Conservation (phyloP, 2,888 invertebrate species). For the Drosophila koepferae region DNA sequence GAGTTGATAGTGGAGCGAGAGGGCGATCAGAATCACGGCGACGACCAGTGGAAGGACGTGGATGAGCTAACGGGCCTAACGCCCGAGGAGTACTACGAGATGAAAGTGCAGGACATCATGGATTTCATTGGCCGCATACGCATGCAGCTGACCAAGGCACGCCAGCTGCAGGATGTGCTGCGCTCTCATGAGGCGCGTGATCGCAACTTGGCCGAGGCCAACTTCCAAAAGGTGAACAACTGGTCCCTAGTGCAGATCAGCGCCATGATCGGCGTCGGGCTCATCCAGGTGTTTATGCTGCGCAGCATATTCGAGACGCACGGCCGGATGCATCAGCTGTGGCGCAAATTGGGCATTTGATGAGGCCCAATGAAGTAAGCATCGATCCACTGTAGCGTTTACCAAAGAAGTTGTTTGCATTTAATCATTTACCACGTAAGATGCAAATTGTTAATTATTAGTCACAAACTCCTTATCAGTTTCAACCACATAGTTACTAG, state of each 20-base stretch:
- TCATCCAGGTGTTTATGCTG: slow-evolving; percentile 92
- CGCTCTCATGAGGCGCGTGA: slow-evolving; percentile 92
- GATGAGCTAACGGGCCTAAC: slow-evolving; percentile 83
- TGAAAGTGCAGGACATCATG: slow-evolving; percentile 88
- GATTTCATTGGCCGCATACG: slow-evolving; percentile 88
- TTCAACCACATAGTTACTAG: slow-evolving; percentile 50
- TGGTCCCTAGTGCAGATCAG: slow-evolving; percentile 91
- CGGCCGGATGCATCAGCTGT: slow-evolving; percentile 82
- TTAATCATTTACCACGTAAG: slow-evolving; percentile 3
- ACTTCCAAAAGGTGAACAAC: slow-evolving; percentile 92
- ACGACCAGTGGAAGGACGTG: slow-evolving; percentile 81
- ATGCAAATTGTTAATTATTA: slow-evolving; percentile 40
- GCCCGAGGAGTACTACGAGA: slow-evolving; percentile 87
- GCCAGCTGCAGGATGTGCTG: slow-evolving; percentile 89
- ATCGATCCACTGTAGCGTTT: slow-evolving; percentile 8
- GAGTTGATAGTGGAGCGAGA: slow-evolving; percentile 90
- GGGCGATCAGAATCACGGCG: slow-evolving; percentile 86
- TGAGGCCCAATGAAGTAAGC: slow-evolving; percentile 19
- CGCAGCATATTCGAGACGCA: slow-evolving; percentile 91
- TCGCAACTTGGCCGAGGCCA: slow-evolving; percentile 92
- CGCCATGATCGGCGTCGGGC: slow-evolving; percentile 90
- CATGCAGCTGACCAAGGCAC: slow-evolving; percentile 87
- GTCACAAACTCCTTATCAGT: slow-evolving; percentile 54
- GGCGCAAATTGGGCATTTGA: slow-evolving; percentile 83
- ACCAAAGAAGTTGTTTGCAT: slow-evolving; percentile 58